A percentile compares a stretch with the other conserved stretches of the same genome.
Conservation (phyloP, 2,888 invertebrate genomes). For the Heliconius ismenius region DNA sequence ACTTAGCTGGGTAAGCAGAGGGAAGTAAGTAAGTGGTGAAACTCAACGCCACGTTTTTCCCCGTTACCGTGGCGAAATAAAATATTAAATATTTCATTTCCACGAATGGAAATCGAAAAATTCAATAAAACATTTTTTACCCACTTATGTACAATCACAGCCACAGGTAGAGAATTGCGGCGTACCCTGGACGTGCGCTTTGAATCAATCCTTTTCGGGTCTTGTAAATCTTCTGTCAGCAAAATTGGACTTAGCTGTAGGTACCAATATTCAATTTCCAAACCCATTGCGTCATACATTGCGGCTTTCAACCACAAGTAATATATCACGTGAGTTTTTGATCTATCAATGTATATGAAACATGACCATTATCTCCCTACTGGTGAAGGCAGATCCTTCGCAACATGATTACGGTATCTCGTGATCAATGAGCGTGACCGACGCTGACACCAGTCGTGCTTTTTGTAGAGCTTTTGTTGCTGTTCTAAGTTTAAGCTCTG, state of each 20-base stretch:
- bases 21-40: background rate
- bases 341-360: slow-evolving; percentile 12
- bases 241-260: slow-evolving; percentile 17
- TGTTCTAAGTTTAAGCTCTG: slow-evolving; percentile 31
- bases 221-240: slow-evolving; percentile 46
- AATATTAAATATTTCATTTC: no score
- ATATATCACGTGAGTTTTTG: background rate
- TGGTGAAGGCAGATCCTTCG: slow-evolving; percentile 8
- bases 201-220: slow-evolving; percentile 37
- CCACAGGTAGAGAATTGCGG: background rate
- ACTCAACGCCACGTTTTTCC: background rate
- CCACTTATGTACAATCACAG: background rate
- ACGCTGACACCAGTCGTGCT: slow-evolving; percentile 34
- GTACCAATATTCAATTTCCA: no score
- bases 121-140: no score
- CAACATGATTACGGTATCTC: slow-evolving; percentile 32
- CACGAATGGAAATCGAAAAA: no score
- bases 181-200: slow-evolving; percentile 21
- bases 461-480: slow-evolving; percentile 32
- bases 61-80: background rate
- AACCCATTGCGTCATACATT: slow-evolving; percentile 2
- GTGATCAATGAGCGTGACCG: slow-evolving; percentile 41
- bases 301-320: background rate
- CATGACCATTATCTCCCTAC: background rate
- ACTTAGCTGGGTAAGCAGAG: background rate